Base-by-base conservation (phyloP, 2,888 invertebrate genomes). In the Mycalesis mineus region DNA sequence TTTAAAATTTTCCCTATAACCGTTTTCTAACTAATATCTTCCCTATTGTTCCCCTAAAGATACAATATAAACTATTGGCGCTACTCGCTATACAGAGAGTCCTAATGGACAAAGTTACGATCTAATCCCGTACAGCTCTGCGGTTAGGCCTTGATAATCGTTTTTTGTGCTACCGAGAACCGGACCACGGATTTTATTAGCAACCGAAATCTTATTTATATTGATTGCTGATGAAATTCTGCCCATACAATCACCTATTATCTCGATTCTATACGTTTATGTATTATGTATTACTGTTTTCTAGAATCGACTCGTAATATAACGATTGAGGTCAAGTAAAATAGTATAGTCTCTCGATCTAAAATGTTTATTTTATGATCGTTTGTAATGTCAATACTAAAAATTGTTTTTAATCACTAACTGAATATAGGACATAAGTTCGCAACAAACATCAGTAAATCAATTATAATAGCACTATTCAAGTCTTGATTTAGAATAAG, bases 81-180 rank as follows among this genome's bases (percentile, higher is more conserved):
- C 37, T 36, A 13, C 14, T 31, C 31, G 45, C 29, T 15, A 15
- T 39, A 50, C 40, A 50, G 15, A 15, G 51, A 40, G 15, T 17
- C 29, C 29, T 50, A 31, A 51, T 29, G 40, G 40, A 14, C 31
- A 29, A 41, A 51, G 39, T 41, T 31, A 51, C 37, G 28, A 39
- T 9, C 40, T 29, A 51, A 40, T 51, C 39, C 22, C 13, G 49
- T 49, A 13, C 49, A 22, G 52, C 9, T 52, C 36, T 44, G 17
- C 44, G 55, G 49, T 50, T 44, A 45, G 61, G 37, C 61, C 61
- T 60, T 63, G 61, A 53, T 50, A 53, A n/a, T 41, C 48, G 42
- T 63, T 65, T 65, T 65, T 65, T 65, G 60, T 53, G 29, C 15
- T 49, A 39, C 50, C 31, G 28, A 50, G 51, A 63, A 65, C 63